A percentile compares a stretch with the other conserved stretches of the same genome.
Evolutionary conservation across 2,797 vertebrate genomes (phyloP).

Genomic region (Esox masquinongy): DNA sequence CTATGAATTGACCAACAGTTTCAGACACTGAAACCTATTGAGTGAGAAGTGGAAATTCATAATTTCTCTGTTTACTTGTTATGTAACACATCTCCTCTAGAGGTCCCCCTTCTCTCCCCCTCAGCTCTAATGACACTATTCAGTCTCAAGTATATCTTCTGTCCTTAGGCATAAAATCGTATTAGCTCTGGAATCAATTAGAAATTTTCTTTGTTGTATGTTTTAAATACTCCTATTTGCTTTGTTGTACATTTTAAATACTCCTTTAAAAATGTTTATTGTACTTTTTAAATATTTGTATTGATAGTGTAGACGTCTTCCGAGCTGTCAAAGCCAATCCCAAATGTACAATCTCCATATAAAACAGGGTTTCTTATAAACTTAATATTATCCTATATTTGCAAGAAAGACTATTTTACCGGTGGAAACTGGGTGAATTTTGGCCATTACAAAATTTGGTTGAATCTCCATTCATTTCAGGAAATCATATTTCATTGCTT

Average conservation of each 20-base stretch:
- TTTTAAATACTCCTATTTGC: background rate
- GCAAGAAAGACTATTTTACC: too few species aligned
- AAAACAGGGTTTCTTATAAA: too few species aligned
- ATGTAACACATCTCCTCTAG: background rate
- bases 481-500: too few species aligned
- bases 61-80: slow-evolving; percentile 17
- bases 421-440: too few species aligned
- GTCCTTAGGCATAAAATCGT: background rate
- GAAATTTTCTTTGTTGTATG: background rate
- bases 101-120: background rate
- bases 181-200: background rate
- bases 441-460: too few species aligned
- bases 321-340: background rate
- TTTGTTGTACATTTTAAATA: background rate
- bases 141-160: background rate
- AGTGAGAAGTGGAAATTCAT: slow-evolving; percentile 21
- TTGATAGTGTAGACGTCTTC: background rate
- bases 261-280: background rate
- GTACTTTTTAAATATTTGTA: background rate
- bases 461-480: too few species aligned
- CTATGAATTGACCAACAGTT: background rate
- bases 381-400: too few species aligned
- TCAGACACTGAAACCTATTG: background rate
- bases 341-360: too few species aligned
- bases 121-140: background rate